Percentiles rank a stretch among this genome's conserved stretches.
Evolutionary conservation across 1,140 invertebrate genomes (phyloP).

Genomic region (Ips typographus): DNA sequence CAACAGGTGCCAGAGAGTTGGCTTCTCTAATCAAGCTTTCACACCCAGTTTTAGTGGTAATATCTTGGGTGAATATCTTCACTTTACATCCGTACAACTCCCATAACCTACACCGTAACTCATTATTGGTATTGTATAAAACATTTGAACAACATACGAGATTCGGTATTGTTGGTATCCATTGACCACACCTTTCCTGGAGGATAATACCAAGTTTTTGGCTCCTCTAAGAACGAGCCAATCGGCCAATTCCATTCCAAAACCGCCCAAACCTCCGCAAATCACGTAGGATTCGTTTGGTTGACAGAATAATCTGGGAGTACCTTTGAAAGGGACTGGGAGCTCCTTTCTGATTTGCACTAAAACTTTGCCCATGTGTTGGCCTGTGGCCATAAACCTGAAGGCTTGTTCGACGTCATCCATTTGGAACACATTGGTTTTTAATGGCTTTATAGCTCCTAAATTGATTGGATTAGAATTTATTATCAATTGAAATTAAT

Average conservation of each 20-base stretch:
- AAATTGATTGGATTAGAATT: slow-evolving; percentile 58
- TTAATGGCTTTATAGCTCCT: slow-evolving; percentile 67
- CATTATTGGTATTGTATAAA: neutral
- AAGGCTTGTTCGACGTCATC: slow-evolving; percentile 68
- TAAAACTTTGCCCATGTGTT: slow-evolving; percentile 84
- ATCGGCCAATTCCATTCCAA: slow-evolving; percentile 85
- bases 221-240: slow-evolving; percentile 85
- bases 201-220: slow-evolving; percentile 76
- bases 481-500: too few relatives aligned
- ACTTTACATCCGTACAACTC: slow-evolving; percentile 63
- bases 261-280: slow-evolving; percentile 81
- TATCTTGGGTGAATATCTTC: slow-evolving; percentile 64
- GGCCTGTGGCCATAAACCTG: slow-evolving; percentile 77
- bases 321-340: neutral
- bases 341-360: slow-evolving; percentile 67
- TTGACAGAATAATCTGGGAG: slow-evolving; percentile 30
- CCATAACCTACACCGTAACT: slow-evolving; percentile 59
- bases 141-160: slow-evolving; percentile 50
- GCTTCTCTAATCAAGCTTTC: slow-evolving; percentile 63
- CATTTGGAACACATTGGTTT: slow-evolving; percentile 59
- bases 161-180: slow-evolving; percentile 75
- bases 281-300: slow-evolving; percentile 61
- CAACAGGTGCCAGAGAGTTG: slow-evolving; percentile 55
- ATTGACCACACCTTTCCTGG: slow-evolving; percentile 72
- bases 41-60: slow-evolving; percentile 63